Base-by-base conservation (phyloP, 2,888 invertebrate genomes). In the Pachliopta kotzebuea region DNA sequence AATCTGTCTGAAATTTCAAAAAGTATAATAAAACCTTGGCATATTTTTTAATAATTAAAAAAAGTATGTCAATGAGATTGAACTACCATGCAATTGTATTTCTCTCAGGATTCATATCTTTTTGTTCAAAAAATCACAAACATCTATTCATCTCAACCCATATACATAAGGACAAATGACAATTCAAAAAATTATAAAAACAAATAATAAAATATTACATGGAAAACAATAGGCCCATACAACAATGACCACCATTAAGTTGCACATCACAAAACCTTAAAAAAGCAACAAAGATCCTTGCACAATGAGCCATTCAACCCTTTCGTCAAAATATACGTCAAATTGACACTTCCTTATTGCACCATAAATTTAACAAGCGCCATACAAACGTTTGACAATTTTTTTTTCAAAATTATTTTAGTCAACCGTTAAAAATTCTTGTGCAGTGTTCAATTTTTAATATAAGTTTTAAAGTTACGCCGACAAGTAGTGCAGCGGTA, bases 341-440 rank as follows among this genome's bases (percentile, higher is more conserved):
- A 78, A 80, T 81, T 73, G 81, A 84, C 84, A 89, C 86, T 91
- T 91, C 91, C 91, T 91, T 90, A 90, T 90, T 90, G 86, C 83
- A 67, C 79, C 87, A 77, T 90, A 91, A 90, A 90, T 89, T 83
- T 79, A 72, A 81, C 81, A 78, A 81, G 80, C 74, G 79, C 75
- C 81, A 76, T 78, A 83, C 76, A 82, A 78, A 78, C 75, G 72
- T 75, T 67, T 62, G 73, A 75, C 75, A 72, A 70, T 70, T 69
- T 69, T 70, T 69, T 69, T 57, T 31, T 37, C 14, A 14, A 20
- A 62, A 63, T 31, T 24, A 69, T 67, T 69, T 67, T 70, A 70
- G 71, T 68, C 68, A 66, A 60, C 57, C 62, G 49, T 66, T 65
- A 59, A 63, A 69, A 67, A 63, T 42, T n/a, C 29, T 14, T 50